Conservation (phyloP, 2,113 vertebrate species). For the Syngnathus floridae region DNA sequence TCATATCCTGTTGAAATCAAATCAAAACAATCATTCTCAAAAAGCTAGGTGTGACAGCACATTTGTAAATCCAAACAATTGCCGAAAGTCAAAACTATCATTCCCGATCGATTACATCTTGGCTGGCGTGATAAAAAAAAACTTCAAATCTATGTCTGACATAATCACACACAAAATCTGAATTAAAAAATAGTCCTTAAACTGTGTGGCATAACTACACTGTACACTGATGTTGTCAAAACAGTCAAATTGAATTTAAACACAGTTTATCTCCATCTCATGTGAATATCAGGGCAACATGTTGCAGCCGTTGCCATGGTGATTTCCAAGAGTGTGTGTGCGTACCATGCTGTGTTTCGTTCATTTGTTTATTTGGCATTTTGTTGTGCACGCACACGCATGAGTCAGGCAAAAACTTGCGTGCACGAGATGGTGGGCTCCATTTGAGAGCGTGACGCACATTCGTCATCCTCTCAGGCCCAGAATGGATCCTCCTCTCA, state of each 20-base stretch:
- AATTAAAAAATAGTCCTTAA: too few species aligned
- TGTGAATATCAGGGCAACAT: neutral
- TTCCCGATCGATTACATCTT: neutral
- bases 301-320: constrained; percentile 57
- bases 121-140: neutral
- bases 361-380: constrained; percentile 26
- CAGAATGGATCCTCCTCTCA: constrained; percentile 43
- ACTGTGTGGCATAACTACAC: too few species aligned
- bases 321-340: constrained; percentile 34
- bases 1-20: too few species aligned
- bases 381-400: constrained; percentile 29
- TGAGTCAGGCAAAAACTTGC: constrained; percentile 27
- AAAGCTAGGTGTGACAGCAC: neutral
- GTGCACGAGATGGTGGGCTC: constrained; percentile 31
- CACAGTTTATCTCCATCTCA: neutral
- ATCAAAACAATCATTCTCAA: neutral
- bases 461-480: constrained; percentile 23
- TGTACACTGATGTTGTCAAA: neutral
- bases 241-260: too few species aligned
- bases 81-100: neutral
- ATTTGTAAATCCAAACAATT: neutral
- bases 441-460: constrained; percentile 48
- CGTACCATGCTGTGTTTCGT: constrained; percentile 17
- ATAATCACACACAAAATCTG: neutral
- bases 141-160: neutral